A percentile compares a stretch with the other conserved stretches of the same genome.
These are phyloP conservation scores for Zelleria hepariella DNA, from an alignment of 2,888 invertebrate species.

Conservation along the genomic window DNA sequence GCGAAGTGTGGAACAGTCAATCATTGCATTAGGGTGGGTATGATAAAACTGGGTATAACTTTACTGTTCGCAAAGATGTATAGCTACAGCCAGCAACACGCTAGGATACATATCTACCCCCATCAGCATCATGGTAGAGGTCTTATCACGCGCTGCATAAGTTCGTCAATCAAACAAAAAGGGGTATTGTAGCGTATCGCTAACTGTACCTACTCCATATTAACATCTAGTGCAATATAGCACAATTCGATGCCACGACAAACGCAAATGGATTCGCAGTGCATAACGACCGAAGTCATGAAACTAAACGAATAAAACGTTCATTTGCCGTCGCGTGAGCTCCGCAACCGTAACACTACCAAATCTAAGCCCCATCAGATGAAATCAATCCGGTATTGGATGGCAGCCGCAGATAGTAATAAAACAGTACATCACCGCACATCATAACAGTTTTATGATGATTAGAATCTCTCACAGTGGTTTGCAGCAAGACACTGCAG, in stretches of 20 bases:
- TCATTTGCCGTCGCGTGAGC: background rate
- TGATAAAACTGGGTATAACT: no score
- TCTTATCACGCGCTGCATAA: no score
- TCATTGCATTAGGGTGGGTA: no score
- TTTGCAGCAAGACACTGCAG: conserved; percentile 2
- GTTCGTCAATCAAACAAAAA: no score
- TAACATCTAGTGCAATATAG: background rate
- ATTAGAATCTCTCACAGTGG: conserved; percentile 1
- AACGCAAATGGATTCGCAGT: background rate
- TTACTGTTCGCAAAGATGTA: no score
- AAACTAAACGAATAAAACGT: background rate
- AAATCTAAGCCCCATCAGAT: background rate
- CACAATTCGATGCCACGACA: background rate
- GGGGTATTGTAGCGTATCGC: no score
- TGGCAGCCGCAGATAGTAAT: background rate
- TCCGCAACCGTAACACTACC: background rate
- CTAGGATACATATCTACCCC: no score
- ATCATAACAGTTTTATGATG: conserved; percentile 6
- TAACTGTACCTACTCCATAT: no score
- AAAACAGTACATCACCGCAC: background rate
- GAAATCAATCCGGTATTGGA: background rate
- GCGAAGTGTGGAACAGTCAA: no score
- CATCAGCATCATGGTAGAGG: no score
- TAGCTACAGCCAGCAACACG: no score
- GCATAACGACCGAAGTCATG: no score